Conservation (phyloP, 1,140 invertebrate species). For the Sycophila sp. region DNA sequence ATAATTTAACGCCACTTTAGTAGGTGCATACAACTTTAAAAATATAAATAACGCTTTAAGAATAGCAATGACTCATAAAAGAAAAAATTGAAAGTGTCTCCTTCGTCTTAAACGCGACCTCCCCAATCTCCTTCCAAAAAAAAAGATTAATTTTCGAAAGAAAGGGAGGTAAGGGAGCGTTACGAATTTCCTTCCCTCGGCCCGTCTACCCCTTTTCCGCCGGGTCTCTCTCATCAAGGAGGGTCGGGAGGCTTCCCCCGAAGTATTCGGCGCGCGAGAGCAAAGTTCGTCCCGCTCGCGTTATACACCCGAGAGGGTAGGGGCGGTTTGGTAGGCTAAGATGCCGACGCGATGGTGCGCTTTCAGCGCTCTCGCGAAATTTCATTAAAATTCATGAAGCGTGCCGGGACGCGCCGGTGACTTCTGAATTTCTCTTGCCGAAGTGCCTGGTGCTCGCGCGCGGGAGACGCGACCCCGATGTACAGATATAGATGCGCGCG, state of each 20-base stretch:
- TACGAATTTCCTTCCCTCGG: too few relatives aligned
- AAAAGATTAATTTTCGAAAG: too few relatives aligned
- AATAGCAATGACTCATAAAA: too few relatives aligned
- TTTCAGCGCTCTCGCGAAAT: constrained; percentile 55
- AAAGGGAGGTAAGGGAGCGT: too few relatives aligned
- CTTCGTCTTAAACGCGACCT: too few relatives aligned
- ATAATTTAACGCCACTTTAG: too few relatives aligned
- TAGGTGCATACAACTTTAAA: too few relatives aligned
- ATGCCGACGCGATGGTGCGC: neutral
- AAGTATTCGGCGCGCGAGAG: constrained; percentile 11
- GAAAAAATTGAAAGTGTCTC: too few relatives aligned
- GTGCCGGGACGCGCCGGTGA: constrained; percentile 53
- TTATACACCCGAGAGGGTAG: neutral
- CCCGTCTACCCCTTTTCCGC: neutral
- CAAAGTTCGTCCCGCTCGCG: constrained; percentile 18
- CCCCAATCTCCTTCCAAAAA: too few relatives aligned
- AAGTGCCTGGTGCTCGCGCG: too few relatives aligned
- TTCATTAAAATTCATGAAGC: constrained; percentile 64
- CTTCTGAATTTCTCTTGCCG: constrained; percentile 54
- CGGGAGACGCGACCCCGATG: constrained; percentile 27
- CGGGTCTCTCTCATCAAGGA: neutral
- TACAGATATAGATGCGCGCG: constrained; percentile 1
- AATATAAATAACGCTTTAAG: too few relatives aligned
- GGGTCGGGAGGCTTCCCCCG: neutral
- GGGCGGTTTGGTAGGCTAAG: too few relatives aligned